Base-by-base conservation (phyloP, 2,797 vertebrate genomes). In the Euthynnus affinis region DNA sequence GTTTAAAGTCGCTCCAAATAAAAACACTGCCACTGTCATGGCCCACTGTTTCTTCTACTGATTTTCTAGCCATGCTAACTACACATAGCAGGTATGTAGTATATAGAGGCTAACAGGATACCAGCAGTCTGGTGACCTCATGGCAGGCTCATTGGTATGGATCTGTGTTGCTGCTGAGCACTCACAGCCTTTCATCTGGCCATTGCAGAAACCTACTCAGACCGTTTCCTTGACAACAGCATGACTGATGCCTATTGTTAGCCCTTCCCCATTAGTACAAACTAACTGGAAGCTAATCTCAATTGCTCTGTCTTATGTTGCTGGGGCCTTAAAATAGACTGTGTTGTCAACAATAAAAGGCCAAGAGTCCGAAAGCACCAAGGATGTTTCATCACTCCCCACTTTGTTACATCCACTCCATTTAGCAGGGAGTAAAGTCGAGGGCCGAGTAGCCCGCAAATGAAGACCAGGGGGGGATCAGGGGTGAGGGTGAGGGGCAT, bases 221-320 rank as follows among this genome's bases (percentile, higher is more conserved):
- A 46, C 83, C 9, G 81, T 93, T 89, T 84, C 91, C 91, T 81
- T 87, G 91, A 90, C 91, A 83, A 91, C 90, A 64, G 81, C 89
- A 90, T 88, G 89, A 91, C 89, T 86, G 91, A 92, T 87, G 72
- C 76, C 84, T 87, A 87, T 90, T 89, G 90, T 89, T 91, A 87
- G 87, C 56, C 57, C 8, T 66, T 79, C 67, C 67, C 63, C 61
- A 72, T 83, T 74, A 80, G 71, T 25, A 74, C 51, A 64, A 82
- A 82, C 79, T 70, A 82, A 86, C 70, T 89, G 66, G 52, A 73
- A 61, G 74, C 78, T 84, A 80, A 89, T 82, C 83, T 89, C 22
- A 57, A 63, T 61, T 27, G 60, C 70, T 40, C 67, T 5, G 17
- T 72, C 53, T 84, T 64, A 17, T 78, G 61, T 75, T 71, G 32